Evolutionary conservation across 2,113 vertebrate genomes (phyloP), one percentile per base, ranked within the genome.

Genomic region (Dryoscopus gambensis): DNA sequence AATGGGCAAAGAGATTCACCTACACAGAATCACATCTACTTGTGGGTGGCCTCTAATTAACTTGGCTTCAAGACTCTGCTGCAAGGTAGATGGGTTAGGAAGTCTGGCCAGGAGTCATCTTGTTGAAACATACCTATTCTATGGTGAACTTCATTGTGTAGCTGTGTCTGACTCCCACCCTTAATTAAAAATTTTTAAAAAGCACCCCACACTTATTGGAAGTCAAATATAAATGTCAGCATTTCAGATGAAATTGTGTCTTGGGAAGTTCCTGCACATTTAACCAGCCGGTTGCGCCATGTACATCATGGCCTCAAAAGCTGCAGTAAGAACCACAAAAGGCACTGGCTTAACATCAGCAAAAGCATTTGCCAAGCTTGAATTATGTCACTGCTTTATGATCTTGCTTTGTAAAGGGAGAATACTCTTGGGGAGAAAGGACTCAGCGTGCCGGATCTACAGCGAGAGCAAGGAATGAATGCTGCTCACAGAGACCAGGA

Each of bases 331-430:
- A 87, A 71, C 94, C 91, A 76, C 30, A 47, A 91, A 89, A 96
- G 94, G 95, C 91, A 71, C 94, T 93, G 86, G 96, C 92, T 90
- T 84, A 63, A 80, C 93, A 93, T 96, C 96, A 98, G 97, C 86
- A 62, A 14, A 80, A 95, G 91, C 69, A 78, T 96, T 89, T 95
- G 97, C 97, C 95, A 96, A 97, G 89, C 84, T 77, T 33, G 84
- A 96, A 97, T 97, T 93, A 97, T 95, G 71, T 98, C 97, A 96
- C 89, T 46, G 87, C 97, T 97, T 97, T 94, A 97, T 94, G 93
- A 87, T 96, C 93, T 90, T 84, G 87, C 96, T 97, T 89, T 90
- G 89, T 82, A 97, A 97, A 97, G 74, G 92, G 94, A 97, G 97
- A 97, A 95, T 47, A 40, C 89, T 97, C 94, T 35, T 71, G 91